phyloP scores from a whole-genome alignment of 23 tunicate genomes.

The Trididemnum miniatum region DNA sequence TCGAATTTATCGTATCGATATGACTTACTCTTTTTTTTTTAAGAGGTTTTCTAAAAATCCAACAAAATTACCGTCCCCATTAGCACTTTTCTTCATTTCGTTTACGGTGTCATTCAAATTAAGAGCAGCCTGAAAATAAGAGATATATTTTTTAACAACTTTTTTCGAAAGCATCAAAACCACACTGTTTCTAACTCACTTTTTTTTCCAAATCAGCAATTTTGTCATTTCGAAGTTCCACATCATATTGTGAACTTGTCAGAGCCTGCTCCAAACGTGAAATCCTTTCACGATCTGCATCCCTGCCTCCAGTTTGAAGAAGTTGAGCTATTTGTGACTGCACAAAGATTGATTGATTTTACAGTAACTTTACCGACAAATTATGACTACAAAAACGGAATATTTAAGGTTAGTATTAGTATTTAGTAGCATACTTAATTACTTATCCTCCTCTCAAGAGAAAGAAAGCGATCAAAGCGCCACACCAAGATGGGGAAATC shows the following conservation, averaged over 20 bases:
- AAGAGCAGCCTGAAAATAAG: neutral
- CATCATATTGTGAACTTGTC: slow-evolving; percentile 25
- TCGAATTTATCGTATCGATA: no score
- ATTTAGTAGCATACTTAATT: no score
- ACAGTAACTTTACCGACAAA: no score
- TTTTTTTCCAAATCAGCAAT: slow-evolving; percentile 33
- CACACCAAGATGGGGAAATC: no score
- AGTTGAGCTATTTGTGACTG: slow-evolving; percentile 64
- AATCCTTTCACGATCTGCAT: slow-evolving; percentile 44
- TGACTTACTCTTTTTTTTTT: slow-evolving; percentile 33
- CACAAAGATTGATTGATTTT: no score
- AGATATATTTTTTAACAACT: no score
- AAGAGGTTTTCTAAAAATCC: slow-evolving; percentile 22
- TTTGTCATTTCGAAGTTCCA: slow-evolving; percentile 5
- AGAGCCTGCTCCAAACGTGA: slow-evolving; percentile 45
- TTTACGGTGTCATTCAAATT: neutral
- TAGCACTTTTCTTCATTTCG: neutral
- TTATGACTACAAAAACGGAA: no score
- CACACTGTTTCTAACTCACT: no score
- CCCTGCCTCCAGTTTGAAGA: slow-evolving; percentile 38
- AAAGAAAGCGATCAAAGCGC: no score
- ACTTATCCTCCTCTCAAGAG: no score
- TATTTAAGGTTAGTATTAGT: no score
- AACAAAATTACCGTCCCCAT: neutral
- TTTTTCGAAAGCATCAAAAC: no score